phyloP scores from a whole-genome alignment of 2,797 vertebrate genomes.

The Poecilia picta region DNA sequence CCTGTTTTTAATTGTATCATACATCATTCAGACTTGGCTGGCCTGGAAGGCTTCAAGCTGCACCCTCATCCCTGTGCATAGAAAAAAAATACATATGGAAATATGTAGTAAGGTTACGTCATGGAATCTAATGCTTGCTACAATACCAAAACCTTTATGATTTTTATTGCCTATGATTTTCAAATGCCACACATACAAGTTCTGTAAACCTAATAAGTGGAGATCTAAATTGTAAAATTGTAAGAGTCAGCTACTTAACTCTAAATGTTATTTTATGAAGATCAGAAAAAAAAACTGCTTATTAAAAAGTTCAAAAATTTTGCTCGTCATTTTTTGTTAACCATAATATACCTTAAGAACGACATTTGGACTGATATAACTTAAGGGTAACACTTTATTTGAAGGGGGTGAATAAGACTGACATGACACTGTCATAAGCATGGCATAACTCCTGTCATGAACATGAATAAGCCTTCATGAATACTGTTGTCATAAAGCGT shows the following conservation, averaged over 20 bases:
- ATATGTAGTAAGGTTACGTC: not conserved
- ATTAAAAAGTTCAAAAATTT: not conserved
- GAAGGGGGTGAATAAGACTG: too few relatives aligned
- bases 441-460: too few relatives aligned
- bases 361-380: not conserved
- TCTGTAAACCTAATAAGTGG: not conserved
- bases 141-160: not conserved
- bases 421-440: too few relatives aligned
- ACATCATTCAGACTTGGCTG: conserved; percentile 37
- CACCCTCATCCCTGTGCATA: not conserved
- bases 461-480: too few relatives aligned
- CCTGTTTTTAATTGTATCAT: conserved; percentile 49
- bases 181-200: not conserved
- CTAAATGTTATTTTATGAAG: not conserved
- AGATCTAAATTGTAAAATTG: not conserved
- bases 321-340: not conserved
- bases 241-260: not conserved
- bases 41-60: conserved; percentile 16
- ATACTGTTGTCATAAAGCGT: too few relatives aligned
- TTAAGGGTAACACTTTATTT: too few relatives aligned
- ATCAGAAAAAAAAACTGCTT: not conserved
- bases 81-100: not conserved
- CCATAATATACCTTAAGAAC: not conserved
- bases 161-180: not conserved
- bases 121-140: not conserved